Base-by-base conservation (phyloP, 1,140 invertebrate genomes). In the Venturia canescens region DNA sequence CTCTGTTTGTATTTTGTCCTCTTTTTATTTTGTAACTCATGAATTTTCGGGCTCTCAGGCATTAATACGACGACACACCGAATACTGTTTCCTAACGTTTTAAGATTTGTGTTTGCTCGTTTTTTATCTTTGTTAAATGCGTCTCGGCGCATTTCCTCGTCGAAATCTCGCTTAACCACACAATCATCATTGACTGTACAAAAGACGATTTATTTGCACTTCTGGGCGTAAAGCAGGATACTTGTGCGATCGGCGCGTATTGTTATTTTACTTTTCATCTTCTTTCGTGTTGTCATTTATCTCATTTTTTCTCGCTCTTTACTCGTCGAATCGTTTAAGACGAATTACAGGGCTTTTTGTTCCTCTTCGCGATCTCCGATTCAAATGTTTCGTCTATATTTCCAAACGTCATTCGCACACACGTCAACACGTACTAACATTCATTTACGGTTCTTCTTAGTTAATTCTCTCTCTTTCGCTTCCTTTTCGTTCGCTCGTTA, bases 221-320 rank as follows among this genome's bases (percentile, higher is more conserved):
- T 72, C 38, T 72, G 70, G 38, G 70, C 70, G 70, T 72, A 38
- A 72, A 72, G 70, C 70, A 72, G 70, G 70, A 72, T 72, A 72
- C 34, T 72, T 72, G 70, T 72, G 70, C 70, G 70, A 72, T 72
- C 70, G 70, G 70, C 70, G 70, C 48, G 31, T 50, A 72, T 72
- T 72, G 50, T 34, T 72, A 23, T 13, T 29, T 66, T 3, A 66
- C 27, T 26, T 6, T 66, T 13, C 13, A 23, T 66, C n/a, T 72
- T 50, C 5, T 50, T 72, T 72, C 21, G 15, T 48, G 26, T 26
- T 27, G 9, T 72, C 48, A 26, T 66, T 27, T 1, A 50, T 23
- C 23, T 72, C n/a, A n/a, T 38, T 44, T 44, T 44, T 72, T 50
- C 1, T 34, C 0, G 7, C 50, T 50, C 9, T 72, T 72, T 50